phyloP scores from a whole-genome alignment of 2,888 invertebrate species.

The Bellardia pandia region DNA sequence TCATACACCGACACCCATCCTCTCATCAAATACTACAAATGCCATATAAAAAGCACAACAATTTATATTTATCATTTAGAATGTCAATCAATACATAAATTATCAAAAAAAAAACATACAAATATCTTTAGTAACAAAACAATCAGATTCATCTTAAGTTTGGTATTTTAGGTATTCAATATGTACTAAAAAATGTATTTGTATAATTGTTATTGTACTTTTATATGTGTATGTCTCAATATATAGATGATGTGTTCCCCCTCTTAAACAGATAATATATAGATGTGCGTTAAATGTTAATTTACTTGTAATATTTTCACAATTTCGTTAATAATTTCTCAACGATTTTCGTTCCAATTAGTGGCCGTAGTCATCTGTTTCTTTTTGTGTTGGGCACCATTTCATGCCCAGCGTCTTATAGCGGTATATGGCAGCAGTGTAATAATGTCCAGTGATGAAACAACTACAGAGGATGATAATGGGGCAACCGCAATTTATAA shows the following conservation, averaged over 20 bases:
- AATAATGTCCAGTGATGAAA: constrained; percentile 49
- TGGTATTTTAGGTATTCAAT: background rate
- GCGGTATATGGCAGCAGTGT: constrained; percentile 85
- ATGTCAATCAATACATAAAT: background rate
- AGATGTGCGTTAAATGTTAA: background rate
- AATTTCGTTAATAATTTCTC: background rate
- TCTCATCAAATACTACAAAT: too few relatives aligned
- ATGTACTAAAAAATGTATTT: background rate
- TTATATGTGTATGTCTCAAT: too few relatives aligned
- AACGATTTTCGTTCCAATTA: constrained; percentile 81
- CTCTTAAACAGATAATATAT: constrained; percentile 17
- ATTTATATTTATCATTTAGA: background rate
- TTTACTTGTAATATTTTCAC: background rate
- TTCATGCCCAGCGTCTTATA: constrained; percentile 95
- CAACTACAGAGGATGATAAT: background rate
- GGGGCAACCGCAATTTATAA: background rate
- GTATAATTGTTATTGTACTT: background rate
- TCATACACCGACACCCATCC: too few relatives aligned
- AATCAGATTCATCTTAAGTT: background rate
- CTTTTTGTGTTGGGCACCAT: constrained; percentile 96
- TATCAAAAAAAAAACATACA: background rate
- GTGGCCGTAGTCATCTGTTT: constrained; percentile 96
- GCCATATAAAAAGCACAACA: too few relatives aligned
- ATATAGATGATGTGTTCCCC: too few relatives aligned
- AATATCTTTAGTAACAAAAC: background rate